Base-by-base conservation (phyloP, 2,888 invertebrate species). In the Sinotaia quadrata region DNA sequence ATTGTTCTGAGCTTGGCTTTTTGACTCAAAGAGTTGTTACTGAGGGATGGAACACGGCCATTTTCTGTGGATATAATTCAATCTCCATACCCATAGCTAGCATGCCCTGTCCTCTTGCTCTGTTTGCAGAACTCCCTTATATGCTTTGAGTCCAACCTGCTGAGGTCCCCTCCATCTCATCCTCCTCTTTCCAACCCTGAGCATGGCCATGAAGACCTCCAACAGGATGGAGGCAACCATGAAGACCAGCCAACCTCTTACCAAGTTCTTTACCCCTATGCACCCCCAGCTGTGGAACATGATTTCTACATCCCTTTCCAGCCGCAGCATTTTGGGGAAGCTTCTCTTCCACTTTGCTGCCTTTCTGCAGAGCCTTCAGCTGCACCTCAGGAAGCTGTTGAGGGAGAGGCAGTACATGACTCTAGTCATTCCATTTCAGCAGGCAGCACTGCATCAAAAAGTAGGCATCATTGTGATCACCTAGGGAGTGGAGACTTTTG, bases 261-360 rank as follows among this genome's bases (percentile, higher is more conserved):
- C 58, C 66, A 71, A 59, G 71, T 75, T 31, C 49, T 79, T 15
- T 76, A 68, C 67, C 79, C 80, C 12, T 80, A 74, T 66, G 71
- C 73, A 18, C 80, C 80, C 12, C 79, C 79, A 18, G 47, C 60
- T 29, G 31, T 80, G 54, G 77, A 76, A 21, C 54, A 74, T 29
- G 67, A 71, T 12, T 70, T 36, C 58, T 74, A 74, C 52, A 63
- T 49, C 24, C 41, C 60, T 12, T 54, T 49, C n/a, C 33, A 34
- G 15, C 49, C 34, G 12, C 24, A 47, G 47, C 7, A 47, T n/a
- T 47, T 47, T 24, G n/a, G 47, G 47, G 21, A n/a, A 1, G 12
- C 10, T 7, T 18, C 47, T 24, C 47, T 47, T 47, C 36, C 24
- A 12, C 1, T 36, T 34, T 8, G 24, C 21, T 21, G 7, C 27